Evolutionary conservation across 64 coral and sea anemone species (phyloP), one percentile per base, ranked within the genome.

Genomic region (Dendronephthya gigantea): DNA sequence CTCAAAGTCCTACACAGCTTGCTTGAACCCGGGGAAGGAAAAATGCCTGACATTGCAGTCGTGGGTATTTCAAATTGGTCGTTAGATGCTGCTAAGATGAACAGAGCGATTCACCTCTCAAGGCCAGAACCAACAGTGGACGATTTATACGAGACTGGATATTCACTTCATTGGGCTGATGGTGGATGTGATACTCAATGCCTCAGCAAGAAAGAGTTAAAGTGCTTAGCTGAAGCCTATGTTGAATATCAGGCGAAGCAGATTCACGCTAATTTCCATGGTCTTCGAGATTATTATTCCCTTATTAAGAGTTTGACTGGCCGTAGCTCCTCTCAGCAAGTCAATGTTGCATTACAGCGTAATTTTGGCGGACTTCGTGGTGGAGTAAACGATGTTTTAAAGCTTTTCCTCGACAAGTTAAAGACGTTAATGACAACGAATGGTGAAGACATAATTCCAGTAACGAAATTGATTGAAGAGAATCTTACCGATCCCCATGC

Each of bases 231-330:
- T 38, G 45, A 92, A 83, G 94, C 89, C 30, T 96, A 96, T 48
- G 27, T 58, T 15, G 83, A 96, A 48, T 96, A 96, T 74, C 94
- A 96, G 83, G 9, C 8, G 17, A 52, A 76, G 7, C 94, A 96
- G 50, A 82, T 58, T 35, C 59, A 88, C 4, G 88, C 90, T 0
- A 93, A 96, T 58, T 96, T 96, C 47, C 94, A 96, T 31, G 94
- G 94, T 15, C 87, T 96, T 4, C 76, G 94, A 15, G 94, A 96
- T 75, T 96, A 96, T 74, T 96, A 96, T 48, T 93, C 91, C 30
- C 83, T 96, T 17, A 87, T 93, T 22, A 96, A 96, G 30, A 90
- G 91, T 33, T 35, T 79, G 32, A 79, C 32, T 33, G 32, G 72
- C 3, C 37, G 32, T 33, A 39, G 36, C 32, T 17, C 34, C 31